These are phyloP conservation scores for Squalus acanthias DNA, from an alignment of 2,797 vertebrate species.

Conservation along the genomic window DNA sequence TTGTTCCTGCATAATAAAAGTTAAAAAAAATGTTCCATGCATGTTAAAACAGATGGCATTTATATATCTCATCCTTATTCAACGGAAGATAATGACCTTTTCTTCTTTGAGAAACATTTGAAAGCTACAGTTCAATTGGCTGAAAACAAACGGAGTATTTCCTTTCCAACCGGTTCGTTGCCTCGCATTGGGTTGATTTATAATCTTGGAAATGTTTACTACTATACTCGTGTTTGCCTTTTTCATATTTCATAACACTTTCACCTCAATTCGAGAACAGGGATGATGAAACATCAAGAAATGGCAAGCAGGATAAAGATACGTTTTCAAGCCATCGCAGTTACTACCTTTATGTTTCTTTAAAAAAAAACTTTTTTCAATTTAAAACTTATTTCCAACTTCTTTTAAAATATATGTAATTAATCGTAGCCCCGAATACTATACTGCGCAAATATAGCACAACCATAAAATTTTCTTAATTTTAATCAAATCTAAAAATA, in stretches of 20 bases:
- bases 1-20: conserved; percentile 32
- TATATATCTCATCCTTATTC: conserved; percentile 37
- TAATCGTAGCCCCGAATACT: neutral
- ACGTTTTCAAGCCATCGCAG: neutral
- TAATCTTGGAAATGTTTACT: neutral
- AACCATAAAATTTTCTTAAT: neutral
- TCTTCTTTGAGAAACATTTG: conserved; percentile 29
- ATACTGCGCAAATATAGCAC: neutral
- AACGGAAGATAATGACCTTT: conserved; percentile 34
- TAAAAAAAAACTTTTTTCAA: neutral
- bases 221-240: neutral
- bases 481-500: neutral
- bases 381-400: neutral
- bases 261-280: neutral
- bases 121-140: conserved; percentile 30
- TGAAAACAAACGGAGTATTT: conserved; percentile 6
- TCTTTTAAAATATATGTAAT: neutral
- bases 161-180: neutral
- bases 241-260: neutral
- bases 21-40: conserved; percentile 23
- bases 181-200: neutral
- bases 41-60: conserved; percentile 37
- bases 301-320: neutral
- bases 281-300: neutral
- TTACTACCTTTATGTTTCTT: neutral